Conservation (phyloP, 2,888 invertebrate species). For the Cerastoderma edule region DNA sequence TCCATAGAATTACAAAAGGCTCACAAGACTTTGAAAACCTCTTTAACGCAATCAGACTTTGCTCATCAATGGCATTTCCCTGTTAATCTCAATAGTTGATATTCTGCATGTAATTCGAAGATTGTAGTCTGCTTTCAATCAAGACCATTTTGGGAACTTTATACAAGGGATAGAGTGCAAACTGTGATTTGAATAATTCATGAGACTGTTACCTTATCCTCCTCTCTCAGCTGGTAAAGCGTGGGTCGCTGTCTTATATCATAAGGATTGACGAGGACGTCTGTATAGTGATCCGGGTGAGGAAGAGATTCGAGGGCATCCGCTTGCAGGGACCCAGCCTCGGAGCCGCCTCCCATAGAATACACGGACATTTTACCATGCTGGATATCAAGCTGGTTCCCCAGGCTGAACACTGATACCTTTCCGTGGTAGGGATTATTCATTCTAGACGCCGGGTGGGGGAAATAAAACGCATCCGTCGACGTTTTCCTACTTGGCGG, state of each 20-base stretch:
- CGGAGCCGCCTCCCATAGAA: slow-evolving; percentile 48
- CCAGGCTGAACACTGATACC: slow-evolving; percentile 56
- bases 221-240: slow-evolving; percentile 82
- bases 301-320: slow-evolving; percentile 92
- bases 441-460: slow-evolving; percentile 17
- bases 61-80: too few relatives aligned
- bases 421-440: slow-evolving; percentile 36
- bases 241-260: slow-evolving; percentile 79
- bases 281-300: slow-evolving; percentile 90
- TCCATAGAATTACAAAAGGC: too few relatives aligned
- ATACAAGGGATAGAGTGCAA: neutral
- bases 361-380: slow-evolving; percentile 56
- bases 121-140: too few relatives aligned
- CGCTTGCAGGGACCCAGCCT: slow-evolving; percentile 51
- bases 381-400: slow-evolving; percentile 26
- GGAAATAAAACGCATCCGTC: slow-evolving; percentile 49
- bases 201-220: slow-evolving; percentile 74
- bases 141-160: neutral
- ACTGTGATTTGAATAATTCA: neutral
- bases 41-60: too few relatives aligned
- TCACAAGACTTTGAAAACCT: too few relatives aligned
- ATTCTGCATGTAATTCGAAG: too few relatives aligned
- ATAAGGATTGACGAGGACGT: slow-evolving; percentile 47
- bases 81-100: too few relatives aligned
- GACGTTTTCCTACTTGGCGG: slow-evolving; percentile 53